A percentile compares a stretch with the other conserved stretches of the same genome.
phyloP scores from a whole-genome alignment of 2,888 invertebrate genomes.

The Synanthedon tipuliformis region DNA sequence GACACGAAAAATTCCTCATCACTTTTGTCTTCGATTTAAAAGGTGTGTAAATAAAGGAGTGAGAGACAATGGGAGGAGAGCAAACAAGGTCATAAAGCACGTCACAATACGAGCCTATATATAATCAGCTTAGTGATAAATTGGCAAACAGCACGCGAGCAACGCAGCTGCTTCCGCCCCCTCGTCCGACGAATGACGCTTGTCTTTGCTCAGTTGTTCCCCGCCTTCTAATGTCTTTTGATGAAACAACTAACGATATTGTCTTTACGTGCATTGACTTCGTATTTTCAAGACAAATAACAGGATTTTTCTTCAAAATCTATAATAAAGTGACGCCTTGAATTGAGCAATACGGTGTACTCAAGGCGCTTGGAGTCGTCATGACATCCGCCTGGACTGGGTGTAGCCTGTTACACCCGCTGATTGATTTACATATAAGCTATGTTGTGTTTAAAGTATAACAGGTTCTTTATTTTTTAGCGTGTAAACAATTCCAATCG shows the following conservation, averaged over 20 bases:
- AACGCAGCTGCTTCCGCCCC: conserved; percentile 60
- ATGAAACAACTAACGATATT: neutral
- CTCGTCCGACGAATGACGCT: conserved; percentile 8
- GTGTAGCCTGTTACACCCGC: too few species aligned
- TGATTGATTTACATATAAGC: too few species aligned
- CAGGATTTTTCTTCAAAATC: too few species aligned
- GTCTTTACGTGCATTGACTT: neutral
- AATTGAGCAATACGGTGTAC: too few species aligned
- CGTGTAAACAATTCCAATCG: too few species aligned
- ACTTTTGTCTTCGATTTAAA: conserved; percentile 31
- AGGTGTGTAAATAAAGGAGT: conserved; percentile 53
- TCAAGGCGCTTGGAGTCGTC: too few species aligned
- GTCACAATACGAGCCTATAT: conserved; percentile 62
- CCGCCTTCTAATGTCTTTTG: neutral
- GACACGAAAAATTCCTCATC: conserved; percentile 6
- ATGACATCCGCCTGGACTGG: too few species aligned
- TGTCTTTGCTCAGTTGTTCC: conserved; percentile 8
- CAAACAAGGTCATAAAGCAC: conserved; percentile 63
- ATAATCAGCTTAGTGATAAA: conserved; percentile 71
- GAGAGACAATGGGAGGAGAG: conserved; percentile 47
- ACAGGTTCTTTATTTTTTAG: too few species aligned
- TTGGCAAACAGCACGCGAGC: conserved; percentile 68
- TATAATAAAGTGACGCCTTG: too few species aligned
- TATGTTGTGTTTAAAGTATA: too few species aligned
- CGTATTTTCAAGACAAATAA: neutral